Conservation (phyloP, 2,797 vertebrate species). For the Pteronotus mesoamericanus region DNA sequence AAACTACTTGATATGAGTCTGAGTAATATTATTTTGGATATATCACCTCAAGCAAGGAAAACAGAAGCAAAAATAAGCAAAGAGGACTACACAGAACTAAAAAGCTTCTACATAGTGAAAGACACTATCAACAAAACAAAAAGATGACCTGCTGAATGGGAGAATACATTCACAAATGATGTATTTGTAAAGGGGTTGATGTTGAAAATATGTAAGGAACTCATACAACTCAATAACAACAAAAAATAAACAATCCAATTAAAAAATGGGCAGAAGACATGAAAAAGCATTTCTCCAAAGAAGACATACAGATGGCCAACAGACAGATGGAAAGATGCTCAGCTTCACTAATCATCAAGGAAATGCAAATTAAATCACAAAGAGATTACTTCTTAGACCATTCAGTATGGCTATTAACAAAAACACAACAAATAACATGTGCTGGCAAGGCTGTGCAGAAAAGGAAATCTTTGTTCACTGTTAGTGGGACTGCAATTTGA, state of each 20-base stretch:
- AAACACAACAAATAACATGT: too few relatives aligned
- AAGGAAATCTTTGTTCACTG: neutral
- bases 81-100: neutral
- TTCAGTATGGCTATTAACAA: neutral
- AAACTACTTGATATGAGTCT: neutral
- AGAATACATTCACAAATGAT: neutral
- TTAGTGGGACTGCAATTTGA: neutral
- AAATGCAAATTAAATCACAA: neutral
- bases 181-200: neutral
- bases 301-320: neutral
- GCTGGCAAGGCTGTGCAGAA: neutral
- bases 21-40: neutral
- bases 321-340: neutral
- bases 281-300: neutral
- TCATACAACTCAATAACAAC: neutral
- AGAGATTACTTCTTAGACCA: neutral
- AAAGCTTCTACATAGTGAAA: neutral
- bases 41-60: neutral
- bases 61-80: neutral
- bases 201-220: neutral
- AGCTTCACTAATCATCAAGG: neutral
- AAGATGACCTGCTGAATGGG: neutral
- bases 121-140: neutral
- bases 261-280: neutral
- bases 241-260: neutral